These are phyloP conservation scores for Apotomis turbidana DNA, from an alignment of 2,888 invertebrate species.

Conservation along the genomic window DNA sequence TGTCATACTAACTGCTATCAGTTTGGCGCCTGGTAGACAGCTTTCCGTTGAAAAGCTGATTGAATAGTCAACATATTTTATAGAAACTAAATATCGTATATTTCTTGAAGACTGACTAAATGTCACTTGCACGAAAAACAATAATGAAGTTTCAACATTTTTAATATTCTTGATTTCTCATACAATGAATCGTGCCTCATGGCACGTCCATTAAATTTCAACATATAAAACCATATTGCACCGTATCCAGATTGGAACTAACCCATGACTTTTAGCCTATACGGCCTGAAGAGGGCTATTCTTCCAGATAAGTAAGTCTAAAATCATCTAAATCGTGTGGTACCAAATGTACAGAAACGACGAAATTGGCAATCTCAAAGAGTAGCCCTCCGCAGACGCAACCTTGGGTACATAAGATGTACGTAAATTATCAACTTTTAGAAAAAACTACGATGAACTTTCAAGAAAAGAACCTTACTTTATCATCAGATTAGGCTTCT, in stretches of 20 bases:
- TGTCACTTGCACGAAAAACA: constrained; percentile 34
- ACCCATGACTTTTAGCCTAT: constrained; percentile 57
- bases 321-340: neutral
- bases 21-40: too few relatives aligned
- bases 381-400: constrained; percentile 54
- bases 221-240: constrained; percentile 67
- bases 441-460: constrained; percentile 68
- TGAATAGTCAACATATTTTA: neutral
- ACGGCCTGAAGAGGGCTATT: constrained; percentile 49
- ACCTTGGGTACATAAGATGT: constrained; percentile 61
- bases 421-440: constrained; percentile 66
- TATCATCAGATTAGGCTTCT: constrained; percentile 78
- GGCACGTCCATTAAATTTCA: constrained; percentile 50
- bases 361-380: neutral
- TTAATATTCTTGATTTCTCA: constrained; percentile 32
- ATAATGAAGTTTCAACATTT: constrained; percentile 29
- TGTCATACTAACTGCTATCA: too few relatives aligned
- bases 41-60: too few relatives aligned
- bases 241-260: constrained; percentile 66
- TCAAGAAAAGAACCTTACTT: constrained; percentile 68
- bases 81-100: constrained; percentile 7
- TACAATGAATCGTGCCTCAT: constrained; percentile 48
- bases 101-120: constrained; percentile 1
- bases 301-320: neutral
- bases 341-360: neutral